Evolutionary conservation across 2,113 vertebrate species (phyloP).

Genomic region (Xenopus laevis): DNA sequence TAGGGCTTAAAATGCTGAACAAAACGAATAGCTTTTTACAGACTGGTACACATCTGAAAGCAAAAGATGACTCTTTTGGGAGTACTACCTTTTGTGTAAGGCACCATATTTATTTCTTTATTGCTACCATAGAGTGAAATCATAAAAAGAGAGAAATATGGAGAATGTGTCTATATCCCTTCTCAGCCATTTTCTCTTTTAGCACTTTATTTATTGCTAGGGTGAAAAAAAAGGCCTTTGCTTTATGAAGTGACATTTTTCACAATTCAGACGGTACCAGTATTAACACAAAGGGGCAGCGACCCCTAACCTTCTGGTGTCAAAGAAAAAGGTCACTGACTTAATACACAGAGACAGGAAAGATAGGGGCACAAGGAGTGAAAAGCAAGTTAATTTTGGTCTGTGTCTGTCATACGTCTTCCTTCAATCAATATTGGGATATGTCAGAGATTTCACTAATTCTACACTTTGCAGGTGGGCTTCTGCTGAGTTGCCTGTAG

Average conservation of each 20-base stretch:
- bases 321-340: slow-evolving; percentile 41
- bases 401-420: slow-evolving; percentile 17
- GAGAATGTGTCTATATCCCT: slow-evolving; percentile 26
- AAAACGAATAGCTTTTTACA: slow-evolving; percentile 48
- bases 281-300: slow-evolving; percentile 29
- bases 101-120: slow-evolving; percentile 49
- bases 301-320: slow-evolving; percentile 27
- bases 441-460: slow-evolving; percentile 5
- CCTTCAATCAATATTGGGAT: slow-evolving; percentile 10
- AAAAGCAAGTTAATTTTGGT: slow-evolving; percentile 41
- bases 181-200: slow-evolving; percentile 43
- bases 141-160: not conserved
- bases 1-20: slow-evolving; percentile 45
- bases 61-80: slow-evolving; percentile 44
- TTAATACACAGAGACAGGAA: slow-evolving; percentile 40
- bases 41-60: slow-evolving; percentile 29
- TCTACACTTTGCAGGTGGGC: slow-evolving; percentile 7
- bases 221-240: slow-evolving; percentile 25
- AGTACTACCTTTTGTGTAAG: slow-evolving; percentile 46
- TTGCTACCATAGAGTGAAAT: slow-evolving; percentile 41
- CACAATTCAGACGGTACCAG: slow-evolving; percentile 39
- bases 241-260: slow-evolving; percentile 47
- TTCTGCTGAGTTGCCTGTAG: too few species aligned
- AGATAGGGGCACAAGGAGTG: slow-evolving; percentile 40
- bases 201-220: slow-evolving; percentile 43